phyloP scores from a whole-genome alignment of 2,113 vertebrate genomes.

The Hippocampus guttulatus region DNA sequence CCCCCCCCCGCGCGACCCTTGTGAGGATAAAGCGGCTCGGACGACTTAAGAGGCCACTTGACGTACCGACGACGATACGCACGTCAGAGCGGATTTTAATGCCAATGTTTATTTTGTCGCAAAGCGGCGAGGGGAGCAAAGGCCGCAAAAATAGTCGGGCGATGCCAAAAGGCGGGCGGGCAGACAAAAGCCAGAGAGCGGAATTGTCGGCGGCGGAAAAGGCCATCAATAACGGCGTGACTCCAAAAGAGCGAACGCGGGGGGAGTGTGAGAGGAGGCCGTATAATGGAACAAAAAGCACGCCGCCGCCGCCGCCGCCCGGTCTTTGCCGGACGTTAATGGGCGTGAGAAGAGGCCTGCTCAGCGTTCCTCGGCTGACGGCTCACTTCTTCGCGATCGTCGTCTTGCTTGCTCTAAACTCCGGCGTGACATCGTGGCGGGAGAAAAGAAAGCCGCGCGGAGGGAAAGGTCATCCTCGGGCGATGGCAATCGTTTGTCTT shows the following conservation, averaged over 20 bases:
- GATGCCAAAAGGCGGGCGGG: constrained; percentile 15
- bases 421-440: constrained; percentile 34
- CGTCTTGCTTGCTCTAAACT: constrained; percentile 44
- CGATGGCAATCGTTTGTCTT: too few relatives aligned
- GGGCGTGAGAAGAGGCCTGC: constrained; percentile 54
- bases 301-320: too few relatives aligned
- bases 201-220: constrained; percentile 56
- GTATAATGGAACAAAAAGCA: constrained; percentile 61
- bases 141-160: constrained; percentile 10
- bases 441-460: constrained; percentile 13
- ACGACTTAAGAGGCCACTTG: too few relatives aligned
- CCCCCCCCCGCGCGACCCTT: too few relatives aligned
- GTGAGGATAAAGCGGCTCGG: too few relatives aligned
- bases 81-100: constrained; percentile 14
- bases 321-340: constrained; percentile 55
- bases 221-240: constrained; percentile 67
- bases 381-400: constrained; percentile 59
- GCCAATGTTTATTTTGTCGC: constrained; percentile 24
- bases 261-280: constrained; percentile 40
- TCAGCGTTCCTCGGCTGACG: constrained; percentile 55
- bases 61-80: constrained; percentile 1
- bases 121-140: constrained; percentile 1
- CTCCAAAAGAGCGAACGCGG: constrained; percentile 45
- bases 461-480: constrained; percentile 2
- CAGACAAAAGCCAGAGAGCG: constrained; percentile 52